These are phyloP conservation scores for Ictalurus punctatus DNA, from an alignment of 2,113 vertebrate species.

Conservation along the genomic window DNA sequence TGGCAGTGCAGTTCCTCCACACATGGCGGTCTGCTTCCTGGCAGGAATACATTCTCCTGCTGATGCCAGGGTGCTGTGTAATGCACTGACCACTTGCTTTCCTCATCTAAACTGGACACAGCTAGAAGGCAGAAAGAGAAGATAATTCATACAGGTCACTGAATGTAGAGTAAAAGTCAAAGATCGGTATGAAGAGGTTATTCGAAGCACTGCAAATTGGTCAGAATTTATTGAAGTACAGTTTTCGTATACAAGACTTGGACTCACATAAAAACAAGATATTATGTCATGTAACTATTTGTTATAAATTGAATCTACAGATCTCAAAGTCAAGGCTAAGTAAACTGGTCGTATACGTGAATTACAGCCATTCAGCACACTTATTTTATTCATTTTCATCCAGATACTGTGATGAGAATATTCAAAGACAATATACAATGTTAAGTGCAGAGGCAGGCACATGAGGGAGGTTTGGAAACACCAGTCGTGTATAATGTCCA, in stretches of 20 bases:
- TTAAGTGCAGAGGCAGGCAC: background rate
- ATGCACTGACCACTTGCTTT: constrained; percentile 95
- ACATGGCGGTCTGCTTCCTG: constrained; percentile 84
- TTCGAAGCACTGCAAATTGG: too few relatives aligned
- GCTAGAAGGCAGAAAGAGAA: constrained; percentile 71
- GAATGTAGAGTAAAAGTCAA: background rate
- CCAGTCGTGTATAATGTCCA: constrained; percentile 11
- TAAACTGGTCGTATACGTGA: background rate
- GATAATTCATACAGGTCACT: background rate
- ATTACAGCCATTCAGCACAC: background rate
- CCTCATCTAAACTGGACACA: constrained; percentile 96
- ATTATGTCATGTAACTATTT: background rate
- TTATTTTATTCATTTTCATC: background rate
- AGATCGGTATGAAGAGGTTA: background rate
- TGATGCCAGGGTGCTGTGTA: constrained; percentile 95
- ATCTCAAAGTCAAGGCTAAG: background rate
- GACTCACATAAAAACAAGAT: background rate
- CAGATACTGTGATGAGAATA: background rate
- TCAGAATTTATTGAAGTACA: background rate
- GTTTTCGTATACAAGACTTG: background rate
- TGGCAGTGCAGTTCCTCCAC: constrained; percentile 94
- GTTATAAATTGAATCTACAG: background rate
- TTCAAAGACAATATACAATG: background rate
- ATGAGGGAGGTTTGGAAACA: constrained; percentile 20
- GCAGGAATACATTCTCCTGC: constrained; percentile 96